A percentile compares a stretch with the other conserved stretches of the same genome.
These are phyloP conservation scores for Thamnophis elegans DNA, from an alignment of 2,797 vertebrate species.

Conservation along the genomic window DNA sequence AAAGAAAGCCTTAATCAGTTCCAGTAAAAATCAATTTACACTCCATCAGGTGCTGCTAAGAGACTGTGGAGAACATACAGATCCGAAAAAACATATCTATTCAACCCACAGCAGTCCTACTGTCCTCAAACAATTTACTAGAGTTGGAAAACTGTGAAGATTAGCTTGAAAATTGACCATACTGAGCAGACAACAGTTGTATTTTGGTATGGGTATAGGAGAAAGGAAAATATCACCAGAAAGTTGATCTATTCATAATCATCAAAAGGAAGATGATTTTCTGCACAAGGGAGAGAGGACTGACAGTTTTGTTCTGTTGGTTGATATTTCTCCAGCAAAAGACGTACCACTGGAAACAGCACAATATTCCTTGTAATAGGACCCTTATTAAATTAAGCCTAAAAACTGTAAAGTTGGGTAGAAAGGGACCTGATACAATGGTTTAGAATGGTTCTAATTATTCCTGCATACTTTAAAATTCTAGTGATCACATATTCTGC, in stretches of 20 bases:
- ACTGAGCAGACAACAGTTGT: neutral
- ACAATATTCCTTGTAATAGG: neutral
- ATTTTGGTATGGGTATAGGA: neutral
- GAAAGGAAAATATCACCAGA: neutral
- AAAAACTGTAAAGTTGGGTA: neutral
- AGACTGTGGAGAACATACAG: neutral
- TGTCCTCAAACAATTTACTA: neutral
- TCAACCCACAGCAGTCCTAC: neutral
- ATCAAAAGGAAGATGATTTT: neutral
- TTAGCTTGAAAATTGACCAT: neutral
- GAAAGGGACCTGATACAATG: neutral
- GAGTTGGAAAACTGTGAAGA: neutral
- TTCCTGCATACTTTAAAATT: neutral
- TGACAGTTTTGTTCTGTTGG: neutral
- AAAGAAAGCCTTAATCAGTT: conserved; percentile 8
- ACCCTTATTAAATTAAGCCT: neutral
- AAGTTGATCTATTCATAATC: neutral
- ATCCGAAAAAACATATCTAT: neutral
- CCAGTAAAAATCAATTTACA: conserved; percentile 23
- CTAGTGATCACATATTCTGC: neutral
- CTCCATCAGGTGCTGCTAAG: conserved; percentile 2
- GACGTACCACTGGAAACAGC: neutral
- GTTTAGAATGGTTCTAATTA: neutral
- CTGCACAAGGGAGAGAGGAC: neutral
- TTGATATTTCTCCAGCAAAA: neutral